Evolutionary conservation across 2,888 invertebrate species (phyloP).

Genomic region (Sarcophaga carnaria): DNA sequence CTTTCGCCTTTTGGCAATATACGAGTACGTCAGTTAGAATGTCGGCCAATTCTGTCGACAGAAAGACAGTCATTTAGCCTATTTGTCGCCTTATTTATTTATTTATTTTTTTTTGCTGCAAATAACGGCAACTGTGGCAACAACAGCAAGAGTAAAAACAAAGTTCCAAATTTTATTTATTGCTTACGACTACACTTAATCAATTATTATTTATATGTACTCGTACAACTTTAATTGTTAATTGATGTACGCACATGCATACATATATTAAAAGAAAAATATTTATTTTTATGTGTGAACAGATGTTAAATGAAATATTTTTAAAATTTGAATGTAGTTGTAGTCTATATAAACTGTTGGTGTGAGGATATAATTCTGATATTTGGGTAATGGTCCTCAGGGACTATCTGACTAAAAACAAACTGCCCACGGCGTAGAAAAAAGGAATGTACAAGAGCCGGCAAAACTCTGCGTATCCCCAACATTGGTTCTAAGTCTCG

Average conservation of each 20-base stretch:
- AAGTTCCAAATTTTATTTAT: slow-evolving; percentile 16
- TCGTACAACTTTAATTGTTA: slow-evolving; percentile 26
- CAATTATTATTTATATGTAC: too few relatives aligned
- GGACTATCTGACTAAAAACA: too few relatives aligned
- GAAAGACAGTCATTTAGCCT: slow-evolving; percentile 16
- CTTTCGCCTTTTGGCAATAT: slow-evolving; percentile 8
- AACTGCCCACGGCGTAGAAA: too few relatives aligned
- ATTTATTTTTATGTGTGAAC: neutral
- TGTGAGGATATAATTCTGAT: too few relatives aligned
- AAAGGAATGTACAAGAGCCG: too few relatives aligned
- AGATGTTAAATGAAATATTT: too few relatives aligned
- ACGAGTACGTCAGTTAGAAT: slow-evolving; percentile 18
- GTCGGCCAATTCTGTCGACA: neutral
- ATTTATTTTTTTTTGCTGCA: slow-evolving; percentile 1
- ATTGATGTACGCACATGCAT: neutral
- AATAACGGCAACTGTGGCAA: slow-evolving; percentile 5
- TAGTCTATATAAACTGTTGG: too few relatives aligned
- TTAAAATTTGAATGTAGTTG: too few relatives aligned
- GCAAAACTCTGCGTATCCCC: too few relatives aligned
- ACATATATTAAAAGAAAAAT: neutral
- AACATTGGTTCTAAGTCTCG: too few relatives aligned
- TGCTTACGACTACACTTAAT: neutral
- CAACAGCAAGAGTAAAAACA: neutral
- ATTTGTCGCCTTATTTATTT: slow-evolving; percentile 2
- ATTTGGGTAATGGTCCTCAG: too few relatives aligned